Base-by-base conservation (phyloP, 2,888 invertebrate species). In the Dynastes grantii region DNA sequence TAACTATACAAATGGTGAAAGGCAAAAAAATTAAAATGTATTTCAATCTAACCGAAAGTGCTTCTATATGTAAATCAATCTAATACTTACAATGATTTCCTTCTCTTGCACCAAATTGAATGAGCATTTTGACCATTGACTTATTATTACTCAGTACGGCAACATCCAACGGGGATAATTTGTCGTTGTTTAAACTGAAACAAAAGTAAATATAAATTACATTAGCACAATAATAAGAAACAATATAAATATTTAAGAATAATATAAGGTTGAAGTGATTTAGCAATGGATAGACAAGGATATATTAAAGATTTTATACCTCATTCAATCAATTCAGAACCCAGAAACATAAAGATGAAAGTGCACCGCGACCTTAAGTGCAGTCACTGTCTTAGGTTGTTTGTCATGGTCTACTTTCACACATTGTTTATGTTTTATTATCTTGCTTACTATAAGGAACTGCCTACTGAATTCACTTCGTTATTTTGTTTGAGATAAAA, bases 61-160 rank as follows among this genome's bases (percentile, higher is more conserved):
- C 6, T 45, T 45, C 11, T 8, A 45, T 8, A 11, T 8, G 11
- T 8, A 45, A 8, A 45, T 45, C 45, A 45, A 45, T 45, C 11
- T 29, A 29, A 40, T 85, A 91, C 95, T 94, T 89, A 96, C 96
- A 95, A 87, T 95, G 94, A 79, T 93, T 93, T 84, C 95, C 95
- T 89, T 96, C 96, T 85, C 94, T 93, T 81, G 95, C 96, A 80
- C 96, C 96, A 86, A 95, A 95, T 83, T 95, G 93, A 86, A 97
- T 93, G 81, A 99, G 92, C 93, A 98, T 95, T 90, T 95, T 96
- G 77, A 96, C 96, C 88, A 98, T 93, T 75, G 95, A 94, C 84
- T 95, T 92, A 88, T 98, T 96, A 88, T 95, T 95, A 86, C 96
- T 95, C 87, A 98, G 91, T 75, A 98, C 96, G 0, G 98, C 98